A percentile compares a stretch with the other conserved stretches of the same genome.
Conservation (phyloP, 2,888 invertebrate genomes). For the Lochmaea crataegi region DNA sequence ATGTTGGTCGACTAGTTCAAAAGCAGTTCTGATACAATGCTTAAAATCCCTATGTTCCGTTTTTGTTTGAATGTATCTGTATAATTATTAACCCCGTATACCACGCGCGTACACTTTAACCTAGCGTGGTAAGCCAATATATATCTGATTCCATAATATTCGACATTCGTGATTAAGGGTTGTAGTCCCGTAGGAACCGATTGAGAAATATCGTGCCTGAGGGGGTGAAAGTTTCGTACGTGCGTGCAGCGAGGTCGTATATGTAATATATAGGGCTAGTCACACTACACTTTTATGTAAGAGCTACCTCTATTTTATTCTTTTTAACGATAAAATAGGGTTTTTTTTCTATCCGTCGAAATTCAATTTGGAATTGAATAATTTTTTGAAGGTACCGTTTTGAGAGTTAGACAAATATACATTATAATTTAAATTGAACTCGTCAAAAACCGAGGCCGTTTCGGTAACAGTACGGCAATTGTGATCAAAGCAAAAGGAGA, state of each 20-base stretch:
- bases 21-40: no score
- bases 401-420: no score
- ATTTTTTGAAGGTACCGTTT: no score
- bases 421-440: no score
- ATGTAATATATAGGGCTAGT: constrained; percentile 26
- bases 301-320: not conserved
- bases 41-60: no score
- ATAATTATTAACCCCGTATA: not conserved
- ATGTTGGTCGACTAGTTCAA: no score
- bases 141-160: constrained; percentile 33
- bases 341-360: no score
- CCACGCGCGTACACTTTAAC: not conserved
- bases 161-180: constrained; percentile 52
- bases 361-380: no score
- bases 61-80: no score
- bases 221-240: constrained; percentile 52
- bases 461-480: no score
- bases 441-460: no score
- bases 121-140: constrained; percentile 29
- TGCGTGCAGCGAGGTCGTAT: constrained; percentile 53
- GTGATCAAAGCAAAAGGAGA: no score
- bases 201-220: constrained; percentile 57
- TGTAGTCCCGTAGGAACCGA: constrained; percentile 52
- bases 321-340: not conserved
- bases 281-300: constrained; percentile 3